Evolutionary conservation across 2,113 vertebrate species (phyloP), one percentile per base, ranked within the genome.

Genomic region (Acinonyx jubatus): DNA sequence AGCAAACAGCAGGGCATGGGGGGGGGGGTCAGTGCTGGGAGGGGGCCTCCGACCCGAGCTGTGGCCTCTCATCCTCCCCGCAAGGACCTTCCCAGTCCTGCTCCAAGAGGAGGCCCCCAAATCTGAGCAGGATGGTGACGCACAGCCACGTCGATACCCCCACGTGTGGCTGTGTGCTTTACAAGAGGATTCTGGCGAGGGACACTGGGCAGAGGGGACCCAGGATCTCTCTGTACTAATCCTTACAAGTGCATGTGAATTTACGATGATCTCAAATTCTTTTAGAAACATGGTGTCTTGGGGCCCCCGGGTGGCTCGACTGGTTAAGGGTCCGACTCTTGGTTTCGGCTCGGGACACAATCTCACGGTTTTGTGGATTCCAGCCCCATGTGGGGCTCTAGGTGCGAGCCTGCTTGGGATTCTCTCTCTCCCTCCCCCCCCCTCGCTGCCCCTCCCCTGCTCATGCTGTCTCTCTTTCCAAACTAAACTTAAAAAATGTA

Each of bases 21-120:
- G 52, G 13, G 15, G 4, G 16, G 4, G 19, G 21, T 12, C 57
- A 0, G 5, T 0, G 0, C 25, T 3, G 33, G 19, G 80, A 65
- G n/a, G 12, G 65, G 66, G 8, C 63, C 14, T 0, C 2, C 4
- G 8, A 14, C 91, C 71, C 0, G 36, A 45, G 50, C 92, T 16
- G 29, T 9, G 31, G 73, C 41, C 12, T 69, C 41, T 31, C 5
- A 1, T 13, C 7, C 14, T 33, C 9, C 23, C 38, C 38, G 31
- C 13, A 7, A 4, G 0, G 13, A 25, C 73, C n/a, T n/a, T 0
- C 48, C 15, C 21, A 1, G 76, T 7, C 65, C 29, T 11, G 16
- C 68, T 33, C 36, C 50, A 0, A 33, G 45, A 74, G 41, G 81
- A 45, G 38, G 38, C 27, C 19, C 90, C 91, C n/a, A 18, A 16